A percentile compares a stretch with the other conserved stretches of the same genome.
Conservation (phyloP, 1,140 invertebrate genomes). For the Copidosoma floridanum region DNA sequence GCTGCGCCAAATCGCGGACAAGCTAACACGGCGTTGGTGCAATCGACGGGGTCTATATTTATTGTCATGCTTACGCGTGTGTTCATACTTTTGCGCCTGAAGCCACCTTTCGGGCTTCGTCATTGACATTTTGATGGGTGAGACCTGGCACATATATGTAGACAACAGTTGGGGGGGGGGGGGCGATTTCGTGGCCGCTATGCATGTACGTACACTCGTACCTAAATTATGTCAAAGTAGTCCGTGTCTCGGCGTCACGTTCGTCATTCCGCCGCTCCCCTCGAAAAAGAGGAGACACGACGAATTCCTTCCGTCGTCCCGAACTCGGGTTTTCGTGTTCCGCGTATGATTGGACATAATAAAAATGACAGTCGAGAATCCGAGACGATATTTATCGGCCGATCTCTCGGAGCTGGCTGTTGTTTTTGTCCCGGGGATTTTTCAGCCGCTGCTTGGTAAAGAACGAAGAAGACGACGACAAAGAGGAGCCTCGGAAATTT, state of each 20-base stretch:
- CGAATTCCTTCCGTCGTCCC: background rate
- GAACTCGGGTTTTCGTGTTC: background rate
- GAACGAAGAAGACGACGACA: background rate
- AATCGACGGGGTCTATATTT: too few relatives aligned
- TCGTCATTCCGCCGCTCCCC: constrained; percentile 27
- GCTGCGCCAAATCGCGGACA: too few relatives aligned
- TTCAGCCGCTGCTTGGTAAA: background rate
- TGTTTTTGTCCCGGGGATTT: constrained; percentile 7
- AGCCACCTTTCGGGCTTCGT: too few relatives aligned
- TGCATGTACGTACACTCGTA: too few relatives aligned
- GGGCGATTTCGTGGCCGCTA: too few relatives aligned
- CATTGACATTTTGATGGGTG: too few relatives aligned
- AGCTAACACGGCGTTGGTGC: too few relatives aligned
- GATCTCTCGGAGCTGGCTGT: constrained; percentile 8
- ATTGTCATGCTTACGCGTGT: too few relatives aligned
- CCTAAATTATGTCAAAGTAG: constrained; percentile 22
- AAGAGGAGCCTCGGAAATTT: constrained; percentile 23
- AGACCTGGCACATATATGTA: too few relatives aligned
- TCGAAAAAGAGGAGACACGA: constrained; percentile 26
- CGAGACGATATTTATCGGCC: constrained; percentile 16
- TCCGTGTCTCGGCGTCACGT: constrained; percentile 23
- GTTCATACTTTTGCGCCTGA: too few relatives aligned
- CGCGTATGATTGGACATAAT: constrained; percentile 17
- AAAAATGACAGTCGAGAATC: constrained; percentile 16
- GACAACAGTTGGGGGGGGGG: too few relatives aligned